phyloP scores from a whole-genome alignment of 2,797 vertebrate species.

The Enteromius anoplus region DNA sequence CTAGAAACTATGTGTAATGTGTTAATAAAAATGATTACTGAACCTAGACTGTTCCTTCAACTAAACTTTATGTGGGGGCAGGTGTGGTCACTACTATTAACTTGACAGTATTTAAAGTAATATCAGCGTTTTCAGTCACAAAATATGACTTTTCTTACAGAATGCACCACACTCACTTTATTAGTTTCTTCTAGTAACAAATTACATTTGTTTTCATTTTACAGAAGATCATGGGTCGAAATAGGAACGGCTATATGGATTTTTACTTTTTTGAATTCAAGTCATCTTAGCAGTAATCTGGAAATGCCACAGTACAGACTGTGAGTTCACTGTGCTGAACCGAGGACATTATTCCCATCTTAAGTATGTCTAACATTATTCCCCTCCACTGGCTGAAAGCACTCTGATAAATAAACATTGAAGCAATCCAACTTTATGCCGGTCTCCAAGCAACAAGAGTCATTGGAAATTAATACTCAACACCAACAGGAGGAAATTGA shows the following conservation, averaged over 20 bases:
- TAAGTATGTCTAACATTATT: conserved; percentile 46
- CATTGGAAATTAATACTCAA: conserved; percentile 62
- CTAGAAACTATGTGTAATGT: conserved; percentile 26
- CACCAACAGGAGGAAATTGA: conserved; percentile 58
- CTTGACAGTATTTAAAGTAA: neutral
- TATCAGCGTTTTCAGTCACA: neutral
- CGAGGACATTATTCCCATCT: conserved; percentile 44
- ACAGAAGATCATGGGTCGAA: neutral
- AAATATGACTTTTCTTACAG: neutral
- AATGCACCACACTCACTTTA: neutral
- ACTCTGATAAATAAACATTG: conserved; percentile 58
- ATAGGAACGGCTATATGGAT: neutral
- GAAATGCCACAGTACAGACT: conserved; percentile 29
- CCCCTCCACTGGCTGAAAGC: conserved; percentile 41
- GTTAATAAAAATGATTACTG: neutral
- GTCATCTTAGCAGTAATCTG: conserved; percentile 16
- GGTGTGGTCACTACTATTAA: neutral
- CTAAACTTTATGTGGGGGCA: neutral
- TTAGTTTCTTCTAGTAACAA: neutral
- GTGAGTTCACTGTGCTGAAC: conserved; percentile 27
- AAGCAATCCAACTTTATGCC: conserved; percentile 55
- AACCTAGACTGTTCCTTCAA: neutral
- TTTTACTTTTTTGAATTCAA: conserved; percentile 7
- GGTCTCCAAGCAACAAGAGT: conserved; percentile 62
- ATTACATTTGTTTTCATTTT: conserved; percentile 11